A percentile compares a stretch with the other conserved stretches of the same genome.
phyloP scores from a whole-genome alignment of 2,888 invertebrate genomes.

The Teinopalpus imperialis region DNA sequence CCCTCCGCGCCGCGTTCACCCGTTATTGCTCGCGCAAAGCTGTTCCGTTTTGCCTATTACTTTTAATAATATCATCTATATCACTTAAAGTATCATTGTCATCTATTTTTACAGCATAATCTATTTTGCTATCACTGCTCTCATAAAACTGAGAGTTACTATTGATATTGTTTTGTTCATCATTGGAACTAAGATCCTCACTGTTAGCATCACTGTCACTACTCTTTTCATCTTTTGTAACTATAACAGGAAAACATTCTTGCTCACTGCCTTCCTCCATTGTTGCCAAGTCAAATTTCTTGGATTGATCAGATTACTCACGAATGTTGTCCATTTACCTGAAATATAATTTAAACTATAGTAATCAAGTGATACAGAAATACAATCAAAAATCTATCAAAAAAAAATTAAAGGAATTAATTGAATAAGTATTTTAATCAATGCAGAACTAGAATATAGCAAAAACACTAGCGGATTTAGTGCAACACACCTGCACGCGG shows the following conservation, averaged over 20 bases:
- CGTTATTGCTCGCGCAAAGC: constrained; percentile 70
- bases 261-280: constrained; percentile 41
- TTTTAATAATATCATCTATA: constrained; percentile 77
- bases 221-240: constrained; percentile 60
- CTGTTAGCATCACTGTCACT: constrained; percentile 70
- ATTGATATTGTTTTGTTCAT: constrained; percentile 66
- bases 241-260: constrained; percentile 47
- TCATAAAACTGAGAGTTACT: constrained; percentile 77
- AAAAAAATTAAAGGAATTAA: not conserved
- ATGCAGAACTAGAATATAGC: too few relatives aligned
- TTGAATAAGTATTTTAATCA: not conserved
- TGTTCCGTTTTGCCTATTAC: constrained; percentile 64
- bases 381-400: not conserved
- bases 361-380: not conserved
- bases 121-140: constrained; percentile 75
- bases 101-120: constrained; percentile 74
- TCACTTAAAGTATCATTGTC: constrained; percentile 78
- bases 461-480: constrained; percentile 33
- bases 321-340: constrained; percentile 53
- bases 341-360: constrained; percentile 37
- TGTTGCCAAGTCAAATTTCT: constrained; percentile 21
- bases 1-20: constrained; percentile 61
- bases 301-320: constrained; percentile 20
- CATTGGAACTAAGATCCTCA: constrained; percentile 66
- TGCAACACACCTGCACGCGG: constrained; percentile 51